Evolutionary conservation across 2,797 vertebrate genomes (phyloP).

Genomic region (Choloepus didactylus): DNA sequence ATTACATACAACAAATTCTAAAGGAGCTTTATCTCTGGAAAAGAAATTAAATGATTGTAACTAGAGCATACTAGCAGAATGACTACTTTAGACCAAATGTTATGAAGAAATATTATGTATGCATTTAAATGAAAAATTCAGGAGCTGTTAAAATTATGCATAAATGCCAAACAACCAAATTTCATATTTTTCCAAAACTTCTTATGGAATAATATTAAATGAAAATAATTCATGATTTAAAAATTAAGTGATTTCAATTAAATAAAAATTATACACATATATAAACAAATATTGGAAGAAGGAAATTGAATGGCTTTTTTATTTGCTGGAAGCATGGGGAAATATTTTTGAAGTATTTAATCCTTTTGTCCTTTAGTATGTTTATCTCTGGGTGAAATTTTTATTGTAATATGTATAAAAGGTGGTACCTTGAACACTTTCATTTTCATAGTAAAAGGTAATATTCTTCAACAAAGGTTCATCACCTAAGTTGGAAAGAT

Average conservation of each 20-base stretch:
- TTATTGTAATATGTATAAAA: slow-evolving; percentile 16
- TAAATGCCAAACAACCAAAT: not conserved
- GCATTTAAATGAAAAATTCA: slow-evolving; percentile 47
- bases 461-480: slow-evolving; percentile 84
- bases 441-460: slow-evolving; percentile 84
- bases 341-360: slow-evolving; percentile 32
- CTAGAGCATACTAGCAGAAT: not conserved
- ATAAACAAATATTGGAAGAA: not conserved
- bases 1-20: not conserved
- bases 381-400: not conserved
- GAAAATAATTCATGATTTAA: not conserved
- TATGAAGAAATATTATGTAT: not conserved
- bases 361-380: not conserved
- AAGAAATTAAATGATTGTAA: slow-evolving; percentile 23
- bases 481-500: slow-evolving; percentile 85
- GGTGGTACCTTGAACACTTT: slow-evolving; percentile 80
- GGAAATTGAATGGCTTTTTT: slow-evolving; percentile 2
- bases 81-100: not conserved
- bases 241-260: not conserved
- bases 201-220: not conserved
- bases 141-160: slow-evolving; percentile 34
- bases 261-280: not conserved
- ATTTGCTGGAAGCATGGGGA: not conserved
- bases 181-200: not conserved
- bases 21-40: not conserved